Base-by-base conservation (phyloP, 2,888 invertebrate species). In the Drosophila dives region DNA sequence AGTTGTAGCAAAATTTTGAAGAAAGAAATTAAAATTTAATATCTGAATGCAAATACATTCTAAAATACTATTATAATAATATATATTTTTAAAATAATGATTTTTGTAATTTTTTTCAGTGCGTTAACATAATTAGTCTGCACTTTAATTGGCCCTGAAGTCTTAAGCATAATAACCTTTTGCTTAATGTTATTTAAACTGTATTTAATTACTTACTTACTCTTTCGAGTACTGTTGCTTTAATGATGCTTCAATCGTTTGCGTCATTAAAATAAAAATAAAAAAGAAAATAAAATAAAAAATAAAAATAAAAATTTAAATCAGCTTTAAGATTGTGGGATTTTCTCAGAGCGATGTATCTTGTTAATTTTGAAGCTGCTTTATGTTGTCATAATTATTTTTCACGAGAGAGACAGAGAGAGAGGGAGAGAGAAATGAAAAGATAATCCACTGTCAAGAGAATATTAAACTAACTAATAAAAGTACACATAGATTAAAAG, bases 171-270 rank as follows among this genome's bases (percentile, higher is more conserved):
- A 33, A 40, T 34, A 29, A 63, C 36, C 26, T 49, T 61, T 68
- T 12, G 32, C 17, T 23, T 55, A 33, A 26, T 7, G 58, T 51
- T 63, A 49, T n/a, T 54, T 40, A 69, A 68, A 59, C 50, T 32
- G 38, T 56, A 67, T 70, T 64, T 70, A 72, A 72, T 55, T 64
- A 40, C 70, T 51, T 38, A 69, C 60, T 64, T 38, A 69, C 60
- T 64, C 23, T 42, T 11, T 32, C 36, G 17, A 64, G 38, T 34
- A 54, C 26, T 33, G 55, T 70, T 12, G 64, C 62, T 62, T 70
- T 60, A 81, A 74, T 60, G 55, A 36, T 51, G 45, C 66, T 66
- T 67, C 56, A 67, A 76, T 48, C 51, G 64, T 49, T 56, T 50
- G n/a, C 29, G 42, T 15, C 64, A 62, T 65, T 54, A 53, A 71